Evolutionary conservation across 1,140 invertebrate species (phyloP).

Genomic region (Anoplophora glabripennis): DNA sequence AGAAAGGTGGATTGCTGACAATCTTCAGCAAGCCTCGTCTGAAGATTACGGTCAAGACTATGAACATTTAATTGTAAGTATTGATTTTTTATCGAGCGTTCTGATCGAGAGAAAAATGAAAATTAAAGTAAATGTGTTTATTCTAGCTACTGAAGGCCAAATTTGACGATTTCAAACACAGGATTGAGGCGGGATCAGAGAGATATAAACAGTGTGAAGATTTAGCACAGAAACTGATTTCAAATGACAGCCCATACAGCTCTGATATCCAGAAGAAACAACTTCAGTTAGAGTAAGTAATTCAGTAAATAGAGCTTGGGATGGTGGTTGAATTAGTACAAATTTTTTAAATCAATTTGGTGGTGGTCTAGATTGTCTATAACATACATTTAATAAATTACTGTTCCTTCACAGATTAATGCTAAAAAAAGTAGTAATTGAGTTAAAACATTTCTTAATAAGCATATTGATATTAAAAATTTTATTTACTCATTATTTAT

Average conservation of each 20-base stretch:
- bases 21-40: constrained; percentile 82
- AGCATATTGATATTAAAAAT: too few species aligned
- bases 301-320: too few species aligned
- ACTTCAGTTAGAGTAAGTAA: constrained; percentile 77
- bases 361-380: too few species aligned
- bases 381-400: too few species aligned
- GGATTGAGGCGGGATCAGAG: constrained; percentile 87
- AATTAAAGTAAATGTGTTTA: constrained; percentile 21
- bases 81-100: neutral
- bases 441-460: too few species aligned
- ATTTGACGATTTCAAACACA: constrained; percentile 93
- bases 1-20: constrained; percentile 92
- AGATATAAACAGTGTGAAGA: constrained; percentile 91
- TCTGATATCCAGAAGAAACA: constrained; percentile 84
- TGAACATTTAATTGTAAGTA: constrained; percentile 82
- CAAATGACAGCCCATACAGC: constrained; percentile 84
- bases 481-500: too few species aligned
- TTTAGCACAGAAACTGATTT: constrained; percentile 84
- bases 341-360: too few species aligned
- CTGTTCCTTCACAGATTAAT: too few species aligned
- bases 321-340: too few species aligned
- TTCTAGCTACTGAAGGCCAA: constrained; percentile 79
- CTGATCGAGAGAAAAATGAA: too few species aligned
- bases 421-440: too few species aligned
- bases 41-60: constrained; percentile 98